Percentiles rank a stretch among this genome's conserved stretches.
phyloP scores from a whole-genome alignment of 2,797 vertebrate genomes.

The Danio jaintianensis region DNA sequence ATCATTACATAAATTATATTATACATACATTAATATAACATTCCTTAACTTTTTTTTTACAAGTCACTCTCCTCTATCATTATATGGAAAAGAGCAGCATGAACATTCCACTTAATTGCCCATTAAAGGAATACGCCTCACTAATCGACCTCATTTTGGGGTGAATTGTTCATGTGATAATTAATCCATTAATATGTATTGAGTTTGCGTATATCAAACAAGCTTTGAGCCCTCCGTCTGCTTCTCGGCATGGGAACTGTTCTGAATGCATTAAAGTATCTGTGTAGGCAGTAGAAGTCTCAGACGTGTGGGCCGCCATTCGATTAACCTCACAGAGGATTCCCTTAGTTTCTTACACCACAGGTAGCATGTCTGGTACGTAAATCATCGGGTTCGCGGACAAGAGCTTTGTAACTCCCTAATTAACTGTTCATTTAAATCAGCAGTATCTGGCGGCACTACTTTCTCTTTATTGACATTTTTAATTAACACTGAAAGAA shows the following conservation, averaged over 20 bases:
- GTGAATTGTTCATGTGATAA: background rate
- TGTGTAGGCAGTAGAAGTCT: constrained; percentile 23
- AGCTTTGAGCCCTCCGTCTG: background rate
- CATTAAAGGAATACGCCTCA: background rate
- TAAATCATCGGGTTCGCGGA: constrained; percentile 23
- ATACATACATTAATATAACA: no score
- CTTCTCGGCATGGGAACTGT: background rate
- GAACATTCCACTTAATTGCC: background rate
- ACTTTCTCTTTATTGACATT: constrained; percentile 9
- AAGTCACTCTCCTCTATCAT: background rate
- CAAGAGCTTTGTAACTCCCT: constrained; percentile 13
- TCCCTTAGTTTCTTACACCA: background rate
- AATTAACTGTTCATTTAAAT: constrained; percentile 41
- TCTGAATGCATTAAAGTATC: constrained; percentile 17
- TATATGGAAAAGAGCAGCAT: background rate
- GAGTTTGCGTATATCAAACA: background rate
- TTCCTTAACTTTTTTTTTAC: background rate
- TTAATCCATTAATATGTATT: background rate
- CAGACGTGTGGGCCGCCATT: constrained; percentile 21
- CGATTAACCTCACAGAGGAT: constrained; percentile 37
- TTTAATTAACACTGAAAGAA: constrained; percentile 31
- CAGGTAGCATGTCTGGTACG: constrained; percentile 21
- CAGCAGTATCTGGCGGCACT: background rate
- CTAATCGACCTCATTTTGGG: background rate
- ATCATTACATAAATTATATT: no score